phyloP scores from a whole-genome alignment of 2,888 invertebrate genomes.

The Helleia helle region DNA sequence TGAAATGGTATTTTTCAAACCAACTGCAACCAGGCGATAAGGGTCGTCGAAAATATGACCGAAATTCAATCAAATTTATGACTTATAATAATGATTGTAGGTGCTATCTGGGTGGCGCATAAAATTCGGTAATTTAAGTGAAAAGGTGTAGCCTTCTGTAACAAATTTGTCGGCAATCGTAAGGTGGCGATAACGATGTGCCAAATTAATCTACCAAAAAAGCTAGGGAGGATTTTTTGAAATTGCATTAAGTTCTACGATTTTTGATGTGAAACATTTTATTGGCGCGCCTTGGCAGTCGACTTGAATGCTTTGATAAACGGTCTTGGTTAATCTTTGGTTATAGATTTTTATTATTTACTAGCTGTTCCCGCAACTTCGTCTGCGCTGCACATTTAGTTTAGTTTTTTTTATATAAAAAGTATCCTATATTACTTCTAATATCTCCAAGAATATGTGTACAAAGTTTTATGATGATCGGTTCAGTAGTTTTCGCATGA shows the following conservation, averaged over 20 bases:
- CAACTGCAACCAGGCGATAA: constrained; percentile 68
- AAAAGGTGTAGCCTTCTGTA: constrained; percentile 70
- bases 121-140: constrained; percentile 64
- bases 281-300: too few relatives aligned
- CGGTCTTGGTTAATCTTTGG: too few relatives aligned
- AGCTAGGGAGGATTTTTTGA: constrained; percentile 1
- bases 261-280: too few relatives aligned
- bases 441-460: too few relatives aligned
- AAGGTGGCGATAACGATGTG: constrained; percentile 66
- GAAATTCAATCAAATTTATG: constrained; percentile 73
- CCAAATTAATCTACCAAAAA: constrained; percentile 61
- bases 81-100: constrained; percentile 72
- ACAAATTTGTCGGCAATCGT: constrained; percentile 69
- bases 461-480: too few relatives aligned
- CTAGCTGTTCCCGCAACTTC: too few relatives aligned
- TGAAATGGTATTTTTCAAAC: constrained; percentile 59
- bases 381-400: too few relatives aligned
- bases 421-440: too few relatives aligned
- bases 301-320: too few relatives aligned
- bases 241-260: constrained; percentile 4
- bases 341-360: too few relatives aligned
- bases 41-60: constrained; percentile 64
- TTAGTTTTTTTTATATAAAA: too few relatives aligned
- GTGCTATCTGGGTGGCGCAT: constrained; percentile 63
- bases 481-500: too few relatives aligned